A percentile compares a stretch with the other conserved stretches of the same genome.
phyloP scores from a whole-genome alignment of 2,797 vertebrate genomes.

The Setipinna tenuifilis region DNA sequence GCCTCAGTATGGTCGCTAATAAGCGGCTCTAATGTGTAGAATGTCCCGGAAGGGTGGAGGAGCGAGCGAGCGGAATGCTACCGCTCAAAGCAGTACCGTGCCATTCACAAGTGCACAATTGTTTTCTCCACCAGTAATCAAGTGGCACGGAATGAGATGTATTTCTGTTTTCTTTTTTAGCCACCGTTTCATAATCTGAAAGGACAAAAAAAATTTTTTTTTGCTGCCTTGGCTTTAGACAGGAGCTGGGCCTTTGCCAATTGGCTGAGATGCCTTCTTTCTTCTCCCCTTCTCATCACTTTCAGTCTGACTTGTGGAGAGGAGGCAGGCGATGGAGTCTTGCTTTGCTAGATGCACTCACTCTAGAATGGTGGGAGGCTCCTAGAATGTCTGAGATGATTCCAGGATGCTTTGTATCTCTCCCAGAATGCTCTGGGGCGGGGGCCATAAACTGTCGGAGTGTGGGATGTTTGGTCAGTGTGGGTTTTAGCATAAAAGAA shows the following conservation, averaged over 20 bases:
- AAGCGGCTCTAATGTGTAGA: constrained; percentile 32
- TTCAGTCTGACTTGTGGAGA: neutral
- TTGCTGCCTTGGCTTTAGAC: constrained; percentile 39
- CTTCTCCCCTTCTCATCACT: constrained; percentile 18
- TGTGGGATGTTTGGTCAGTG: constrained; percentile 7
- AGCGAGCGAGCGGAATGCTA: neutral
- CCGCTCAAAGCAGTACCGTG: neutral
- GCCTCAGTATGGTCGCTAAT: constrained; percentile 27
- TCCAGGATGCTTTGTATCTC: neutral
- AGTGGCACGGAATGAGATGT: constrained; percentile 43
- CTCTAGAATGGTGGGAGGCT: neutral
- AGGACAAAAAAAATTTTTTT: constrained; percentile 56
- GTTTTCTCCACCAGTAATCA: constrained; percentile 51
- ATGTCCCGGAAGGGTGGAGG: constrained; percentile 37
- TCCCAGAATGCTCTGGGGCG: neutral
- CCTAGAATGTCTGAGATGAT: neutral
- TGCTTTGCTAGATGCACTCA: neutral
- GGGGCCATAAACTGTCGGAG: neutral
- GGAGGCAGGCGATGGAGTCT: neutral
- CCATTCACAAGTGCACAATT: constrained; percentile 43
- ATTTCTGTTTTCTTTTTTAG: constrained; percentile 55
- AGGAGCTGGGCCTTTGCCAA: constrained; percentile 59
- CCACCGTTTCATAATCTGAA: constrained; percentile 56
- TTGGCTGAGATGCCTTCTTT: constrained; percentile 54
- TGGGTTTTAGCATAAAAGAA: neutral